phyloP scores from a whole-genome alignment of 1,140 invertebrate species.

The Lamellibrachia luymesi region DNA sequence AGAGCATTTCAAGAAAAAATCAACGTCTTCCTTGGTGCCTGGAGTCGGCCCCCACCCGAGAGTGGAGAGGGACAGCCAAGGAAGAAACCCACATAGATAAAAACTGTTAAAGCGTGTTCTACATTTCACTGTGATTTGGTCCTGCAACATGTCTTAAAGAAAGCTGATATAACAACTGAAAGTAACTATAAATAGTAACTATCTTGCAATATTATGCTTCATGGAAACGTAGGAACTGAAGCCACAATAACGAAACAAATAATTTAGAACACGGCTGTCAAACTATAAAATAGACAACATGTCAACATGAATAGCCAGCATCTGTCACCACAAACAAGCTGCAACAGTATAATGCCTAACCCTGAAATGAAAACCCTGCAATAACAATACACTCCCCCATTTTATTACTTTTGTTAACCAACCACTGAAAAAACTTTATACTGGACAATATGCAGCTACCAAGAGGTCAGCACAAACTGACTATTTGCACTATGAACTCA shows the following conservation, averaged over 20 bases:
- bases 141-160: not conserved
- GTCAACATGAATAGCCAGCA: not conserved
- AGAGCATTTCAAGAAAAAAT: not conserved
- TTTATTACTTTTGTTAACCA: not conserved
- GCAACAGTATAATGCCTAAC: not conserved
- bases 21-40: not conserved
- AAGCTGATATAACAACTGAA: not conserved
- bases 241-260: not conserved
- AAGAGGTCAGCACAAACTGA: not conserved
- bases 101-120: not conserved
- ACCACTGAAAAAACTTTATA: not conserved
- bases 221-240: not conserved
- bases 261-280: not conserved
- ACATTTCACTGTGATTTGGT: not conserved
- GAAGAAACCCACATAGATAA: not conserved
- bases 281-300: not conserved
- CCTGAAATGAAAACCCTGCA: not conserved
- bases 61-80: not conserved
- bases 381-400: not conserved
- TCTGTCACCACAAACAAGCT: not conserved
- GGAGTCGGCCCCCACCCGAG: too few species aligned
- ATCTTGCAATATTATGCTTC: not conserved
- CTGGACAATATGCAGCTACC: not conserved
- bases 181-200: not conserved
- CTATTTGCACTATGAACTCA: not conserved